These are phyloP conservation scores for Drosophila guanche DNA, from an alignment of 1,140 invertebrate species.

Conservation along the genomic window DNA sequence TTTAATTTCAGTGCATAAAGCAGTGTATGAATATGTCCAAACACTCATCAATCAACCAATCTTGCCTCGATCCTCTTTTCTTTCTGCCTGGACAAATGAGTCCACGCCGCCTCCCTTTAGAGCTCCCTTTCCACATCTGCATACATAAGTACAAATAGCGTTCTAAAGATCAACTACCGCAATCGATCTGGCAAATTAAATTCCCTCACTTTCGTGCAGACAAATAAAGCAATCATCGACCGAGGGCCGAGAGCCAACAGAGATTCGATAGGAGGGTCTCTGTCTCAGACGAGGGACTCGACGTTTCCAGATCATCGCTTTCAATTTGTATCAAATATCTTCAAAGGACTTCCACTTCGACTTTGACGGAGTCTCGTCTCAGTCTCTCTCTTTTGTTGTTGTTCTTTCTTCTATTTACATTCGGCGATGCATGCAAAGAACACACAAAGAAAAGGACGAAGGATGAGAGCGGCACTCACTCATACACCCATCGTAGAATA, in stretches of 20 bases:
- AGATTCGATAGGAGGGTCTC: background rate
- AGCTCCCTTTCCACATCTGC: background rate
- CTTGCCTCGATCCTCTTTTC: too few relatives aligned
- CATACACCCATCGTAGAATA: background rate
- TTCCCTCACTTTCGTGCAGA: conserved; percentile 6
- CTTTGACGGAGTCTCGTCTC: conserved; percentile 43
- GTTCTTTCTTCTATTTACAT: conserved; percentile 38
- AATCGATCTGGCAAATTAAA: conserved; percentile 50
- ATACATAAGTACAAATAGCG: conserved; percentile 18
- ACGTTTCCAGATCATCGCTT: conserved; percentile 80
- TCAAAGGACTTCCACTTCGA: conserved; percentile 59
- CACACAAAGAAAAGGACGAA: conserved; percentile 24
- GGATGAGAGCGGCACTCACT: conserved; percentile 39
- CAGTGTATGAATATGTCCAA: too few relatives aligned
- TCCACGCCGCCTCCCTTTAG: too few relatives aligned
- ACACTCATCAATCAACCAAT: too few relatives aligned
- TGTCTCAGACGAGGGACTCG: conserved; percentile 40
- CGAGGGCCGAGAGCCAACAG: too few relatives aligned
- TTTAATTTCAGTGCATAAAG: too few relatives aligned
- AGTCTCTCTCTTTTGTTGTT: conserved; percentile 6
- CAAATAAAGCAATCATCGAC: conserved; percentile 16
- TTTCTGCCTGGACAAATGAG: too few relatives aligned
- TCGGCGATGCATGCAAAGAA: conserved; percentile 4
- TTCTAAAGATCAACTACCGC: conserved; percentile 52
- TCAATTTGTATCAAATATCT: conserved; percentile 76